These are phyloP conservation scores for Halictus rubicundus DNA, from an alignment of 1,140 invertebrate species.

Conservation along the genomic window DNA sequence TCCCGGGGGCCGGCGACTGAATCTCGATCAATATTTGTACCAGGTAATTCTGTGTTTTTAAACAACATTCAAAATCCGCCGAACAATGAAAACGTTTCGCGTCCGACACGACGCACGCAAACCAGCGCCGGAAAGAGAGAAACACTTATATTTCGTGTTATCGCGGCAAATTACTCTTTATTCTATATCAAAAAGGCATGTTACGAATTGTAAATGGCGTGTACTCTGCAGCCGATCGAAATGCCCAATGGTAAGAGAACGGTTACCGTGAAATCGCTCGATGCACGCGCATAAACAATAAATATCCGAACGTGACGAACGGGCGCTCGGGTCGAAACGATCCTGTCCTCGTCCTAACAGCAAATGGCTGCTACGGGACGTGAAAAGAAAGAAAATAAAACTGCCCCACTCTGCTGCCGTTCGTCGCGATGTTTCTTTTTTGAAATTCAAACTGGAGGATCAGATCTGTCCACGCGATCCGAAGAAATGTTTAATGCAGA, in stretches of 20 bases:
- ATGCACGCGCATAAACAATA: not conserved
- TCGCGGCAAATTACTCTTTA: too few species aligned
- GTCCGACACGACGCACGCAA: too few species aligned
- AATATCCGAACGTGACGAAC: not conserved
- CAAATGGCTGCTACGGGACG: conserved; percentile 34
- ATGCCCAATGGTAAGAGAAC: not conserved
- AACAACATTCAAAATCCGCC: too few species aligned
- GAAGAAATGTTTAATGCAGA: not conserved
- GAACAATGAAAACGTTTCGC: too few species aligned
- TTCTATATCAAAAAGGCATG: not conserved
- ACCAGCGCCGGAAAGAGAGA: too few species aligned
- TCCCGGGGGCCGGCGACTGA: too few species aligned
- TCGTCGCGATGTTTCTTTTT: conserved; percentile 2
- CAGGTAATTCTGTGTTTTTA: too few species aligned
- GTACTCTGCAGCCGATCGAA: not conserved
- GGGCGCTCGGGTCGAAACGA: not conserved
- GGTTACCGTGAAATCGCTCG: not conserved
- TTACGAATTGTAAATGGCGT: not conserved
- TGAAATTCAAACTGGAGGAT: not conserved
- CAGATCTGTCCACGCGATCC: not conserved
- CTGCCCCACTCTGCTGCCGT: conserved; percentile 8
- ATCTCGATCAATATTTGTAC: too few species aligned
- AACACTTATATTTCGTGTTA: too few species aligned
- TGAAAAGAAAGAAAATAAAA: conserved; percentile 33
- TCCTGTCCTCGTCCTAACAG: conserved; percentile 4